Evolutionary conservation across 2,797 vertebrate genomes (phyloP), one percentile per base, ranked within the genome.

Genomic region (Linurgus olivaceus): DNA sequence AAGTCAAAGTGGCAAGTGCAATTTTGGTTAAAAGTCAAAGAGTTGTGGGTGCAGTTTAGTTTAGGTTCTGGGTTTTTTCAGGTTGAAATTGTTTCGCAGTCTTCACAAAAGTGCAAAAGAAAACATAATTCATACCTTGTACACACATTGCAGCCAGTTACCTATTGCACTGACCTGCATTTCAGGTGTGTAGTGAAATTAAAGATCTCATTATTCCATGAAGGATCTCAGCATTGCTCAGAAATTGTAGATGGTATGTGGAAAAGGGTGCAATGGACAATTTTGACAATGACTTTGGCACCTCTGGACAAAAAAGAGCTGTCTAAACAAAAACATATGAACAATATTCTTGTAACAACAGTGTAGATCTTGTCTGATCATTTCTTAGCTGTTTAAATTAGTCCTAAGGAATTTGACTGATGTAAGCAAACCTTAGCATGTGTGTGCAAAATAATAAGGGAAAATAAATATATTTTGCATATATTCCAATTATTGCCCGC

Each of bases 121-220:
- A 86, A 95, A 91, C 19, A 54, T 68, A 82, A 86, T 61, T 73
- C 35, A 24, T 80, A 47, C 11, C 51, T 40, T 47, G 17, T 58
- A 37, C 55, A 77, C 68, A 24, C 40, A 83, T 88, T 96, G 96
- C 76, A 94, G 72, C 70, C 66, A 96, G 63, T 86, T 73, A 93
- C 35, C 67, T 81, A 50, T 70, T 91, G 48, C 31, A 80, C 24
- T 90, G 84, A 88, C 48, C 44, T 57, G 24, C 58, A 68, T 87
- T 97, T 94, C 93, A 95, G 45, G 74, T 87, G 78, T 28, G 37
- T 6, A 88, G 42, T 83, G 95, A 95, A 93, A 93, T 70, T 91
- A 62, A 96, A 67, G 29, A 26, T 65, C 75, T 94, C 79, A 86
- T n/a, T 20, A 24, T 14, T 67, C 13, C 18, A 38, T 13, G 19